These are phyloP conservation scores for Zonitis immaculata DNA, from an alignment of 2,888 invertebrate species.

Conservation along the genomic window DNA sequence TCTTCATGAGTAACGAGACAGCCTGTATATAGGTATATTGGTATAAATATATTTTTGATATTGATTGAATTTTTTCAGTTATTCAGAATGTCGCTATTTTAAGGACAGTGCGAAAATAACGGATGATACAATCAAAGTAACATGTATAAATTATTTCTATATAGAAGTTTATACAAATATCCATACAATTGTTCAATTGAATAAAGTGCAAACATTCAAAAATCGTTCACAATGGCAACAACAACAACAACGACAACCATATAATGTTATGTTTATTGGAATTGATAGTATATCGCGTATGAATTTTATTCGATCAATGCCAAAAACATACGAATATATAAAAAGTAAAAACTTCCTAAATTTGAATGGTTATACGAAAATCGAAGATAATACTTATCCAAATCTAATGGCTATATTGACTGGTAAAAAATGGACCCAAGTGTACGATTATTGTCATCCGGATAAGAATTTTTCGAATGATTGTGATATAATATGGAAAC, in stretches of 20 bases:
- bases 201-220: not conserved
- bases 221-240: constrained; percentile 23
- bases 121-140: constrained; percentile 52
- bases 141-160: constrained; percentile 41
- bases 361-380: constrained; percentile 52
- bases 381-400: constrained; percentile 85
- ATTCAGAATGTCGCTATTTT: constrained; percentile 49
- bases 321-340: constrained; percentile 63
- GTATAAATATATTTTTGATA: not conserved
- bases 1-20: no score
- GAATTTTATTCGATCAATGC: constrained; percentile 71
- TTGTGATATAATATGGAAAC: constrained; percentile 74
- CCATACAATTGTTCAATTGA: constrained; percentile 49
- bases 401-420: constrained; percentile 79
- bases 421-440: constrained; percentile 53
- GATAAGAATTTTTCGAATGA: constrained; percentile 58
- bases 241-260: constrained; percentile 31
- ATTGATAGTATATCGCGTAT: constrained; percentile 79
- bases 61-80: constrained; percentile 21
- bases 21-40: no score
- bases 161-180: constrained; percentile 48
- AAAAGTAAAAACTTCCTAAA: constrained; percentile 49
- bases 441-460: constrained; percentile 51
- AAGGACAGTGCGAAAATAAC: constrained; percentile 39
- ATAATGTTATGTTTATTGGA: constrained; percentile 69